Evolutionary conservation across 2,113 vertebrate genomes (phyloP).

Genomic region (Martes martes): DNA sequence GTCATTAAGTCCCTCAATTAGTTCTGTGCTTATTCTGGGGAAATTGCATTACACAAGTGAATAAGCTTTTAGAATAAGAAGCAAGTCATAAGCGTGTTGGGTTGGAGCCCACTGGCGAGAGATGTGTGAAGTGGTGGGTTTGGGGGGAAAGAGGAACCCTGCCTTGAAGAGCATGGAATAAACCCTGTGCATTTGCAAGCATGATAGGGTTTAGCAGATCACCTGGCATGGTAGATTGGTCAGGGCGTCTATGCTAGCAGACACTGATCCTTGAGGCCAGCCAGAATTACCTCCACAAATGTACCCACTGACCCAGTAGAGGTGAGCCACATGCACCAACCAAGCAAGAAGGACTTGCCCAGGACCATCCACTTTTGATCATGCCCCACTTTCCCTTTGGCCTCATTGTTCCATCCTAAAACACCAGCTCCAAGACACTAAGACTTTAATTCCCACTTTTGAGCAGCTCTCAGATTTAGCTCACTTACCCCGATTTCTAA

Average conservation of each 20-base stretch:
- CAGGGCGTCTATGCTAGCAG: background rate
- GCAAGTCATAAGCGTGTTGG: background rate
- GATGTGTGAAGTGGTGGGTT: background rate
- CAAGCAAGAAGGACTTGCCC: background rate
- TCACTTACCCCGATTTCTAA: background rate
- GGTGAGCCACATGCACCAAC: background rate
- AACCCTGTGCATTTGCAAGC: background rate
- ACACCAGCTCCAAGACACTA: background rate
- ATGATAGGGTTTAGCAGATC: background rate
- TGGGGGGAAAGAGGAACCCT: background rate
- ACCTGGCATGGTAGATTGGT: background rate
- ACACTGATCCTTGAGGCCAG: background rate
- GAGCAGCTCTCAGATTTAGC: background rate
- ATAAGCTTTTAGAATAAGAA: slow-evolving; percentile 41
- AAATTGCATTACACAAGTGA: slow-evolving; percentile 37
- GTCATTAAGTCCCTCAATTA: slow-evolving; percentile 30
- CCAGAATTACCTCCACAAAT: background rate
- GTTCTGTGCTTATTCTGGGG: slow-evolving; percentile 31
- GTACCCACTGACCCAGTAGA: background rate
- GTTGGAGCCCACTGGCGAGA: background rate
- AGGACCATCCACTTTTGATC: background rate
- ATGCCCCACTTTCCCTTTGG: background rate
- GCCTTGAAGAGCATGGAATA: background rate
- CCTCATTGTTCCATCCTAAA: background rate
- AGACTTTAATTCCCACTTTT: background rate